Percentiles rank a stretch among this genome's conserved stretches.
These are phyloP conservation scores for Glossophaga mutica DNA, from an alignment of 2,797 vertebrate genomes.

Conservation along the genomic window DNA sequence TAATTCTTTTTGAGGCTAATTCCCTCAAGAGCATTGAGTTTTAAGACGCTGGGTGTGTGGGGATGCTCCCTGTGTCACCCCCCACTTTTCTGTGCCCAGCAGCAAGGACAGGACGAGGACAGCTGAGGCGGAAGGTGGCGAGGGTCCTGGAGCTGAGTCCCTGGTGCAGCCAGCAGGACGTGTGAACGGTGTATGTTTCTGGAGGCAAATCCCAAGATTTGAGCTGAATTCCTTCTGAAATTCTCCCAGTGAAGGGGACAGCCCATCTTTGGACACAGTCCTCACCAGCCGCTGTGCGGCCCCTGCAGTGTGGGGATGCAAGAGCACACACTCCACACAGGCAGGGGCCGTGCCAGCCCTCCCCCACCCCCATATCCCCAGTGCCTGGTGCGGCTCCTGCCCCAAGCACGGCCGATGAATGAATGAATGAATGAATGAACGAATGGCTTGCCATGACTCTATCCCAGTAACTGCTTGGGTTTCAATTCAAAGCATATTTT, in stretches of 20 bases:
- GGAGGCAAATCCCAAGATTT: neutral
- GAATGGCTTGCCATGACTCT: too few species aligned
- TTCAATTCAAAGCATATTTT: neutral
- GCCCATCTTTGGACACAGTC: neutral
- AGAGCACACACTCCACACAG: accelerated
- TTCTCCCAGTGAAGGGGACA: neutral
- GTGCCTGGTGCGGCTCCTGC: neutral
- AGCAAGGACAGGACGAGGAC: neutral
- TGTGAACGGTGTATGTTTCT: neutral
- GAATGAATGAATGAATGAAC: neutral
- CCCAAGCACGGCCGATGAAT: too few species aligned
- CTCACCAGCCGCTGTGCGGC: neutral
- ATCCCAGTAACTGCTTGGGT: neutral
- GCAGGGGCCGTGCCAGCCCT: accelerated
- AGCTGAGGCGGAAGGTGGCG: neutral
- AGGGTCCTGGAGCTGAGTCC: neutral
- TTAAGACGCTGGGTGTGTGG: neutral
- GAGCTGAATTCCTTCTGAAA: neutral
- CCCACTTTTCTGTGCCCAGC: neutral
- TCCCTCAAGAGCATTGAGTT: neutral
- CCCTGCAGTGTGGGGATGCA: neutral
- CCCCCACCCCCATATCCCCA: neutral
- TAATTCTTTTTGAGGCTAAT: neutral
- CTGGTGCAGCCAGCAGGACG: neutral
- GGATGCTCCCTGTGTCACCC: neutral